Percentiles rank a stretch among this genome's conserved stretches.
phyloP scores from a whole-genome alignment of 2,797 vertebrate genomes.

The Salarias fasciatus region DNA sequence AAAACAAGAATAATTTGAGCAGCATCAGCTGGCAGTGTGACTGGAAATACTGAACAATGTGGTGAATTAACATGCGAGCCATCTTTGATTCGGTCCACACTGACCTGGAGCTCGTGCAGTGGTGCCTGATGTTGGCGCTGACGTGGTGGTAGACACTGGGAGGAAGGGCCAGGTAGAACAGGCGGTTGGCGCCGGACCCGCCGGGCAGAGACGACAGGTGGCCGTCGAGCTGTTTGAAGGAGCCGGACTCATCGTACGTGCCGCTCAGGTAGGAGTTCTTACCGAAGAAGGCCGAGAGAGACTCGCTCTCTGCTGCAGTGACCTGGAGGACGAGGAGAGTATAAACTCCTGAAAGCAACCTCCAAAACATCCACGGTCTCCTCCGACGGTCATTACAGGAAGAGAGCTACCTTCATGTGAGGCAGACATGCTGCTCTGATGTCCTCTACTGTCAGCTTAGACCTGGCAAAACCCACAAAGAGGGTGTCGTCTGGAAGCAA shows the following conservation, averaged over 20 bases:
- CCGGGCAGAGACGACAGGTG: constrained; percentile 82
- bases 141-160: constrained; percentile 89
- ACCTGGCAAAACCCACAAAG: constrained; percentile 90
- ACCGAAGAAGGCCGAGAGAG: constrained; percentile 83
- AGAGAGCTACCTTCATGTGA: constrained; percentile 84
- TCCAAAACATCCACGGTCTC: too few relatives aligned
- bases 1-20: too few relatives aligned
- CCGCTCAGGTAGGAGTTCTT: constrained; percentile 86
- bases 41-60: neutral
- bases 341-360: constrained; percentile 18
- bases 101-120: constrained; percentile 85
- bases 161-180: constrained; percentile 92
- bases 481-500: constrained; percentile 88
- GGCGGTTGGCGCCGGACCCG: constrained; percentile 81
- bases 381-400: neutral
- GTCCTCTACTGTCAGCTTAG: constrained; percentile 84
- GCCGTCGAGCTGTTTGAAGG: constrained; percentile 79
- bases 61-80: too few relatives aligned
- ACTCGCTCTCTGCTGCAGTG: constrained; percentile 74
- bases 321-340: constrained; percentile 67
- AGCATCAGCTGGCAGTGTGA: too few relatives aligned
- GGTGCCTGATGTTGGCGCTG: constrained; percentile 85
- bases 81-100: constrained; percentile 62
- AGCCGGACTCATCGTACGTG: constrained; percentile 76
- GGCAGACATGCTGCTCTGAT: constrained; percentile 86